phyloP scores from a whole-genome alignment of 2,797 vertebrate species.

The Sardinella longiceps region DNA sequence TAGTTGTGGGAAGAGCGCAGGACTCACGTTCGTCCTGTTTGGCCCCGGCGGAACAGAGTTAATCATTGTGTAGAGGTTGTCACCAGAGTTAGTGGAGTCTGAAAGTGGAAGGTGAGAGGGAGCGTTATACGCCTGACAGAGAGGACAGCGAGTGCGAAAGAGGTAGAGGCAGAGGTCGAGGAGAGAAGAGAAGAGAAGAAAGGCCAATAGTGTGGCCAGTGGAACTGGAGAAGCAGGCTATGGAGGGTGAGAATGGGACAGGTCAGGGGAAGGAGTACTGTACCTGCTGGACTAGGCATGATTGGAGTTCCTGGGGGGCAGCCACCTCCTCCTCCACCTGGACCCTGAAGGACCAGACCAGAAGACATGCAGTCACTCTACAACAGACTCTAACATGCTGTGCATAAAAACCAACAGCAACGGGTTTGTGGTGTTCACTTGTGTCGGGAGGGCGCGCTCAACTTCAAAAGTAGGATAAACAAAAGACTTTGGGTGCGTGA shows the following conservation, averaged over 20 bases:
- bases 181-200: neutral
- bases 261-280: neutral
- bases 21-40: conserved; percentile 94
- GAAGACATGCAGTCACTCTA: neutral
- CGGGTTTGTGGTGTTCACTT: neutral
- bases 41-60: conserved; percentile 90
- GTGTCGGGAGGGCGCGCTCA: too few species aligned
- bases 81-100: conserved; percentile 99
- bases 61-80: conserved; percentile 99
- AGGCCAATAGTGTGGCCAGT: neutral
- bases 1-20: neutral
- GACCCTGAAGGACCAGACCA: conserved; percentile 39
- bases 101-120: conserved; percentile 40
- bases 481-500: too few species aligned
- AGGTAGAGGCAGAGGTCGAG: neutral
- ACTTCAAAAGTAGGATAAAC: too few species aligned
- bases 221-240: neutral
- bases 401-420: neutral
- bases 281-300: conserved; percentile 99
- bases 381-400: neutral
- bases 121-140: neutral
- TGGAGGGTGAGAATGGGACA: neutral
- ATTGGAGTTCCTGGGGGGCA: conserved; percentile 97
- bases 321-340: conserved; percentile 93
- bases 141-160: neutral